phyloP scores from a whole-genome alignment of 2,797 vertebrate genomes.

The Schizopygopsis malacanthus region DNA sequence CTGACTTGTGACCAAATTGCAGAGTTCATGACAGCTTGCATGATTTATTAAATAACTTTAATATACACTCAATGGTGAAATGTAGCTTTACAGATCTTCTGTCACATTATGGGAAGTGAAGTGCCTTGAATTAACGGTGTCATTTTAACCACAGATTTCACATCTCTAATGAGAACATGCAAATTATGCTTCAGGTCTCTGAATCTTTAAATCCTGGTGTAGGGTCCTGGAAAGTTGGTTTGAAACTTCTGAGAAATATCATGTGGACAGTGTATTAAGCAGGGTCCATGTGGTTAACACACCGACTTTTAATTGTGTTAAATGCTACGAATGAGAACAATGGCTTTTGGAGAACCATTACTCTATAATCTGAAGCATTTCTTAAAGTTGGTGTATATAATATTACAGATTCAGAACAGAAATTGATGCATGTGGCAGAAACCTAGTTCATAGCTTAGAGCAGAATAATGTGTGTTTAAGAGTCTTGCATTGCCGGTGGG shows the following conservation, averaged over 20 bases:
- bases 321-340: background rate
- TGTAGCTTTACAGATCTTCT: background rate
- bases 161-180: background rate
- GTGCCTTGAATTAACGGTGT: background rate
- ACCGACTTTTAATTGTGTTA: background rate
- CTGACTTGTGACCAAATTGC: background rate
- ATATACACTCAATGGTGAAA: background rate
- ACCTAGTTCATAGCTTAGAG: background rate
- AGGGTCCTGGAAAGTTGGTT: background rate
- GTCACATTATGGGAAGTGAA: background rate
- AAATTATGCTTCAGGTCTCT: background rate
- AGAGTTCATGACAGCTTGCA: background rate
- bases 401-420: background rate
- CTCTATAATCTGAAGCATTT: background rate
- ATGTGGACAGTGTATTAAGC: background rate
- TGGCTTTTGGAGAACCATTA: background rate
- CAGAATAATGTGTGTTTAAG: background rate
- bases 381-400: background rate
- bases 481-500: background rate
- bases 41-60: background rate
- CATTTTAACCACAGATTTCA: slow-evolving; percentile 16
- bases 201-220: background rate
- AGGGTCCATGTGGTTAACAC: background rate
- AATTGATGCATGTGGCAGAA: background rate
- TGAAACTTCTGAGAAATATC: background rate